Percentiles rank a stretch among this genome's conserved stretches.
These are phyloP conservation scores for Pentamera pediparva DNA, from an alignment of 53 echinoderm and acorn worm genomes.

Conservation along the genomic window DNA sequence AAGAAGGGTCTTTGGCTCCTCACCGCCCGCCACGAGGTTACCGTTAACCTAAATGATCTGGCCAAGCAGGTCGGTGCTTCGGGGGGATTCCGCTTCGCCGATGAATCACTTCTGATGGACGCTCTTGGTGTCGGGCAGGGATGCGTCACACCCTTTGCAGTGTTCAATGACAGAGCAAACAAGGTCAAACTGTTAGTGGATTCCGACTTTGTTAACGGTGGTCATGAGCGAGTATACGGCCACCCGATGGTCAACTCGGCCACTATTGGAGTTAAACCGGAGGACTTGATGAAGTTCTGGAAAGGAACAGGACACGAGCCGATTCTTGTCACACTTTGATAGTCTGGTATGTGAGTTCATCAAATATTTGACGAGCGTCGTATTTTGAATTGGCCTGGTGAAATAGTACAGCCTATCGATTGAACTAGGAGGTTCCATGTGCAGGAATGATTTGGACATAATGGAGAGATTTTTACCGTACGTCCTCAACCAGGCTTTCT, in stretches of 20 bases:
- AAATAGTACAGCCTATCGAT: too few relatives aligned
- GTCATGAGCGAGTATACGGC: constrained; percentile 52
- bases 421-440: too few relatives aligned
- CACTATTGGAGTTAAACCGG: constrained; percentile 66
- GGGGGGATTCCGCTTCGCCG: constrained; percentile 87
- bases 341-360: too few relatives aligned
- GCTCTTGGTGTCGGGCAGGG: constrained; percentile 87
- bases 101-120: constrained; percentile 66
- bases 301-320: constrained; percentile 73
- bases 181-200: constrained; percentile 77
- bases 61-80: constrained; percentile 79
- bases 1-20: constrained; percentile 73
- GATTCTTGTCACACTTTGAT: constrained; percentile 56
- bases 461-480: too few relatives aligned
- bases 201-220: constrained; percentile 54
- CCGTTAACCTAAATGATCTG: constrained; percentile 48
- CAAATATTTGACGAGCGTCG: too few relatives aligned
- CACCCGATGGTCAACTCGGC: constrained; percentile 90
- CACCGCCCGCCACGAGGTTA: constrained; percentile 52
- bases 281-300: constrained; percentile 72
- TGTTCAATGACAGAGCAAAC: constrained; percentile 73
- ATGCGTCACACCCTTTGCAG: constrained; percentile 76
- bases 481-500: too few relatives aligned
- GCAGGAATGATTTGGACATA: too few relatives aligned
- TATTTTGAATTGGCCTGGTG: too few relatives aligned